These are phyloP conservation scores for Lepidothrix coronata DNA, from an alignment of 2,113 vertebrate species.

Conservation along the genomic window DNA sequence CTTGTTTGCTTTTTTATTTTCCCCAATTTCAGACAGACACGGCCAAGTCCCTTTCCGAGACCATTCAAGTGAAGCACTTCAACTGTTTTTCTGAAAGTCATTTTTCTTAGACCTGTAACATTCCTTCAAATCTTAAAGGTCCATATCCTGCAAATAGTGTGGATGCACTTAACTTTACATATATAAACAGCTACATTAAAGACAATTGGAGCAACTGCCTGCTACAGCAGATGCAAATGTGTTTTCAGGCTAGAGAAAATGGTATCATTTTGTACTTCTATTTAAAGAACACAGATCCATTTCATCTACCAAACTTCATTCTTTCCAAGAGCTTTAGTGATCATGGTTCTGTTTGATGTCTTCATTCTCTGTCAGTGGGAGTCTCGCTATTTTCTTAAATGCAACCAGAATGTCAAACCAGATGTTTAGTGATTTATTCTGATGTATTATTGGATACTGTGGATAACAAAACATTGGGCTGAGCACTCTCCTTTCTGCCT, in stretches of 20 bases:
- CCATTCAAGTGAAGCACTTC: neutral
- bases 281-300: conserved; percentile 59
- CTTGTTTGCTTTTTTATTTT: neutral
- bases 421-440: conserved; percentile 63
- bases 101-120: neutral
- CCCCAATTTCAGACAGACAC: neutral
- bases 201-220: conserved; percentile 39
- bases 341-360: conserved; percentile 40
- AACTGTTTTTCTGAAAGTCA: neutral
- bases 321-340: conserved; percentile 43
- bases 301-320: conserved; percentile 48
- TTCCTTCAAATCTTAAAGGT: neutral
- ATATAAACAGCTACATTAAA: conserved; percentile 20
- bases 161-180: conserved; percentile 7
- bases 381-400: conserved; percentile 37
- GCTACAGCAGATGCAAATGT: conserved; percentile 49
- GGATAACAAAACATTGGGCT: conserved; percentile 15
- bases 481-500: conserved; percentile 10
- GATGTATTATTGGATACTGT: conserved; percentile 9
- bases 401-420: conserved; percentile 50
- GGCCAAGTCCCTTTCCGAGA: neutral
- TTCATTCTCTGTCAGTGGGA: conserved; percentile 34
- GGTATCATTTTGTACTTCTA: conserved; percentile 45
- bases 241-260: conserved; percentile 40
- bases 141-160: neutral